Evolutionary conservation across 2,797 vertebrate species (phyloP).

Genomic region (Potorous gilbertii): DNA sequence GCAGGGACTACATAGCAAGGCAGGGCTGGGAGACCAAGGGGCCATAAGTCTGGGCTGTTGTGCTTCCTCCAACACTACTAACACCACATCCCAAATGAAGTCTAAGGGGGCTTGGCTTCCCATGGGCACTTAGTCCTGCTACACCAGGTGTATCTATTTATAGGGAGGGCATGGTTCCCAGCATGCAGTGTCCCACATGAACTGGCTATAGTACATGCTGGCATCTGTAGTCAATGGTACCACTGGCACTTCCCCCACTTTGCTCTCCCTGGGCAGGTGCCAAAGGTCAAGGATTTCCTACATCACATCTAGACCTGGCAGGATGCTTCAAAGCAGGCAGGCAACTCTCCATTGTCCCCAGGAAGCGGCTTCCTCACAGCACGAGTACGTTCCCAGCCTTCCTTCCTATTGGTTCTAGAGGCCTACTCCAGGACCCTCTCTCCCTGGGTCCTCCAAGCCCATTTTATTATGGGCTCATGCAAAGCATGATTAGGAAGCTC

Average conservation of each 20-base stretch:
- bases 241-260: not conserved
- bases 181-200: not conserved
- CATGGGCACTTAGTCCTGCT: not conserved
- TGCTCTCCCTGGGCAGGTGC: not conserved
- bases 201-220: not conserved
- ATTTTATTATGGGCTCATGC: not conserved
- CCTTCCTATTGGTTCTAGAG: not conserved
- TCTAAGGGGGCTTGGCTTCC: not conserved
- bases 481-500: not conserved
- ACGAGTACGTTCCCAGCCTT: not conserved
- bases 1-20: not conserved
- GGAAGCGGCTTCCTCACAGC: not conserved
- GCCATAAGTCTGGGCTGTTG: not conserved
- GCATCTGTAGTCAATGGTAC: not conserved
- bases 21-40: not conserved
- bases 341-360: slow-evolving; percentile 63
- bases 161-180: slow-evolving; percentile 22
- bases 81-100: not conserved
- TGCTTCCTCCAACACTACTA: not conserved
- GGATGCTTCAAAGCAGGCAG: not conserved
- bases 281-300: not conserved
- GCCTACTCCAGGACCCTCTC: not conserved
- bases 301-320: not conserved
- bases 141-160: not conserved
- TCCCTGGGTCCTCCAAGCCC: not conserved